A percentile compares a stretch with the other conserved stretches of the same genome.
These are phyloP conservation scores for Anser brachyrhynchus DNA, from an alignment of 2,113 vertebrate species.

Conservation along the genomic window DNA sequence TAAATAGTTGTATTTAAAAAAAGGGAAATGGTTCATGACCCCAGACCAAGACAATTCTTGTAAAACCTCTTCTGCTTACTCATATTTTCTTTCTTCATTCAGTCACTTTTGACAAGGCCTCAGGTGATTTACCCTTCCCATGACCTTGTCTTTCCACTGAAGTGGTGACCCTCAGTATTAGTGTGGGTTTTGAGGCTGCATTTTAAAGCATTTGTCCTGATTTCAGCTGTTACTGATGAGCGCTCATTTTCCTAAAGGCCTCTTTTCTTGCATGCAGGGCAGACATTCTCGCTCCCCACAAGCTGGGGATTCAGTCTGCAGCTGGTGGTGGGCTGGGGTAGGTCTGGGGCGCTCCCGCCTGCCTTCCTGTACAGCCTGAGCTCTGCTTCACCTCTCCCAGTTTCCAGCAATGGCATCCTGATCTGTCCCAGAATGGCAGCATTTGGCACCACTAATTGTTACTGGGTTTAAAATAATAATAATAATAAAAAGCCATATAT, in stretches of 20 bases:
- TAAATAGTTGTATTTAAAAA: not conserved
- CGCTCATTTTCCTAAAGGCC: not conserved
- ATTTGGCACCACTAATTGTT: not conserved
- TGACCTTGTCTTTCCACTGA: constrained; percentile 13
- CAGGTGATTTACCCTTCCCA: constrained; percentile 10
- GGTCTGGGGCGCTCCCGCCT: not conserved
- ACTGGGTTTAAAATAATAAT: not conserved
- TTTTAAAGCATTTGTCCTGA: constrained; percentile 30
- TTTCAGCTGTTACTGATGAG: constrained; percentile 9
- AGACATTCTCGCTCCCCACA: not conserved
- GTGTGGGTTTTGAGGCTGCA: not conserved
- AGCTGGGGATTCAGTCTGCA: not conserved
- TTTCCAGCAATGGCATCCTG: not conserved
- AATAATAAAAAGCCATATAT: not conserved
- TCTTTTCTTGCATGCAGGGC: not conserved
- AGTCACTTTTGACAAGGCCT: constrained; percentile 1
- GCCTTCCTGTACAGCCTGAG: not conserved
- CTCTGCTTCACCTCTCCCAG: not conserved
- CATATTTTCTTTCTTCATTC: not conserved
- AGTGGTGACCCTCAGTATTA: constrained; percentile 6
- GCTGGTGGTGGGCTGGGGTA: rapidly evolving
- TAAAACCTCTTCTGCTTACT: constrained; percentile 18
- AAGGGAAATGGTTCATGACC: not conserved
- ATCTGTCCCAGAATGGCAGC: not conserved
- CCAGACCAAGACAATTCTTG: not conserved